phyloP scores from a whole-genome alignment of 2,797 vertebrate genomes.

The Oophaga sylvatica region DNA sequence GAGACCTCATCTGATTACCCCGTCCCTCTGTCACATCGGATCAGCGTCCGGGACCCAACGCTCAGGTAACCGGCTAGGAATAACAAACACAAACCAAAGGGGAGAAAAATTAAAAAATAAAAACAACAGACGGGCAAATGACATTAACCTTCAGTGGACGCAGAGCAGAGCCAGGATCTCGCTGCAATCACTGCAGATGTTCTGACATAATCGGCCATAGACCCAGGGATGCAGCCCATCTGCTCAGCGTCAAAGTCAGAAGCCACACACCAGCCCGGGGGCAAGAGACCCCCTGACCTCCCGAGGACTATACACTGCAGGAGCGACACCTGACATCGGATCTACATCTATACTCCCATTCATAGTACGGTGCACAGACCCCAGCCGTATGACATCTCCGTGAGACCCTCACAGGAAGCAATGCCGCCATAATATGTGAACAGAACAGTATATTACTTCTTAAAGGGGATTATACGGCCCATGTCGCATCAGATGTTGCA shows the following conservation, averaged over 20 bases:
- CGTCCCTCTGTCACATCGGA: background rate
- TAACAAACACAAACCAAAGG: conserved; percentile 19
- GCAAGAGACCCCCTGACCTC: background rate
- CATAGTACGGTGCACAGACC: too few species aligned
- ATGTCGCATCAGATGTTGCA: too few species aligned
- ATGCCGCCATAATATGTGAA: too few species aligned
- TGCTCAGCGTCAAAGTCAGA: conserved; percentile 44
- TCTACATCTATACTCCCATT: background rate
- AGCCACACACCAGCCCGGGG: background rate
- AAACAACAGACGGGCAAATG: conserved; percentile 39
- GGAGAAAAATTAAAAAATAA: background rate
- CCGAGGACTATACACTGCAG: conserved; percentile 11
- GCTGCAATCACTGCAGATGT: conserved; percentile 22
- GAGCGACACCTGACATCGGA: background rate
- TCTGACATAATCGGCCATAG: conserved; percentile 39
- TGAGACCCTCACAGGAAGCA: too few species aligned
- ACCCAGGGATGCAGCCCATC: conserved; percentile 11
- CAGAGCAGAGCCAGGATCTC: conserved; percentile 42
- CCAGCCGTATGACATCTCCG: too few species aligned
- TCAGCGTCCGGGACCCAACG: conserved; percentile 3
- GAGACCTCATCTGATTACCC: conserved; percentile 10
- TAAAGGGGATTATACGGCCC: too few species aligned
- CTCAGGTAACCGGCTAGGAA: conserved; percentile 27
- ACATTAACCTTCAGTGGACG: conserved; percentile 37
- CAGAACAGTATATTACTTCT: too few species aligned